Evolutionary conservation across 2,797 vertebrate species (phyloP).

Genomic region (Cuniculus paca): DNA sequence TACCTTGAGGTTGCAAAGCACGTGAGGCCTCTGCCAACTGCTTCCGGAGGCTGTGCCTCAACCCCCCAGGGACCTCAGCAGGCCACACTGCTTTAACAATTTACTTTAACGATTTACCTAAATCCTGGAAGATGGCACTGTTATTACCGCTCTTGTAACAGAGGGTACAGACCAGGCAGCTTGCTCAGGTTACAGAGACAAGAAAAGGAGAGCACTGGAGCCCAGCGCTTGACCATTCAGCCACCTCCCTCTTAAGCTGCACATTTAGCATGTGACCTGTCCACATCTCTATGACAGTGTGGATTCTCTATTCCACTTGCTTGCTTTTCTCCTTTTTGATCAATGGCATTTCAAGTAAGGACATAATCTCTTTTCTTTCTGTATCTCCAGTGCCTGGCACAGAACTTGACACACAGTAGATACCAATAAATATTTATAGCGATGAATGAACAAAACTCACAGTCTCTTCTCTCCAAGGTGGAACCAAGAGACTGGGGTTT

Average conservation of each 20-base stretch:
- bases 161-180: background rate
- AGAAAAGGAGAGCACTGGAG: background rate
- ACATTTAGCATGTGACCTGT: accelerated
- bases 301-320: background rate
- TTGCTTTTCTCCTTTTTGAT: background rate
- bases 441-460: background rate
- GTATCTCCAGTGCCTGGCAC: background rate
- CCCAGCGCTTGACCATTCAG: background rate
- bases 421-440: background rate
- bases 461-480: background rate
- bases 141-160: background rate
- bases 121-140: background rate
- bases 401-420: background rate
- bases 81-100: background rate
- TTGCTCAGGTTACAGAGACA: background rate
- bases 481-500: background rate
- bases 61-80: background rate
- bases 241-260: accelerated
- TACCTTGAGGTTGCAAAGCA: background rate
- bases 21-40: background rate
- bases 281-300: background rate
- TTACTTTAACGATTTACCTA: background rate
- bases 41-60: background rate
- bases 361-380: background rate
- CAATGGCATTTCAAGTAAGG: background rate